These are phyloP conservation scores for Ptilorrhoa leucosticta DNA, from an alignment of 2,113 vertebrate species.

Conservation along the genomic window DNA sequence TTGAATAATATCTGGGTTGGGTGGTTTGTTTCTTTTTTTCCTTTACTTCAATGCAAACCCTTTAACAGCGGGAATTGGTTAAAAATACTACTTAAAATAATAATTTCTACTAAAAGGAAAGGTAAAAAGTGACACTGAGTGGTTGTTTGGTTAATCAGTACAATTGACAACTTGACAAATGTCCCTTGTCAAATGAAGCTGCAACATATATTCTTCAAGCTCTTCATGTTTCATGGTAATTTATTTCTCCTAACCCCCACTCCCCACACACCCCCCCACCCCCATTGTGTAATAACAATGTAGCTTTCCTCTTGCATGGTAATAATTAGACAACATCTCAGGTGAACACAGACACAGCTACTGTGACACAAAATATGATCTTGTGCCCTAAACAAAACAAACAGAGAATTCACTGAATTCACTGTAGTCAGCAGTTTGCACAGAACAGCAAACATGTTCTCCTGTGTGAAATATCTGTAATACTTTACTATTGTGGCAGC, in stretches of 20 bases:
- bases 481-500: background rate
- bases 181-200: conserved; percentile 44
- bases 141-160: conserved; percentile 10
- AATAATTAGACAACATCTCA: background rate
- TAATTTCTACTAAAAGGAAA: background rate
- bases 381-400: background rate
- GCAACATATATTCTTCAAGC: conserved; percentile 44
- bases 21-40: background rate
- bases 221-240: conserved; percentile 45
- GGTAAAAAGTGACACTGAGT: background rate
- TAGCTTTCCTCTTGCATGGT: conserved; percentile 7
- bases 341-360: background rate
- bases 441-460: background rate
- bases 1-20: background rate
- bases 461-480: background rate
- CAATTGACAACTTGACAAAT: conserved; percentile 54
- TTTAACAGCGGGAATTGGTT: background rate
- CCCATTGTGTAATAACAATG: background rate
- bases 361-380: background rate
- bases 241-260: background rate
- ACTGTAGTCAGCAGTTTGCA: background rate
- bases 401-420: background rate
- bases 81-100: background rate
- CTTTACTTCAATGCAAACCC: background rate
- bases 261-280: background rate